Evolutionary conservation across 1,140 invertebrate species (phyloP).

Genomic region (Apolygus lucorum): DNA sequence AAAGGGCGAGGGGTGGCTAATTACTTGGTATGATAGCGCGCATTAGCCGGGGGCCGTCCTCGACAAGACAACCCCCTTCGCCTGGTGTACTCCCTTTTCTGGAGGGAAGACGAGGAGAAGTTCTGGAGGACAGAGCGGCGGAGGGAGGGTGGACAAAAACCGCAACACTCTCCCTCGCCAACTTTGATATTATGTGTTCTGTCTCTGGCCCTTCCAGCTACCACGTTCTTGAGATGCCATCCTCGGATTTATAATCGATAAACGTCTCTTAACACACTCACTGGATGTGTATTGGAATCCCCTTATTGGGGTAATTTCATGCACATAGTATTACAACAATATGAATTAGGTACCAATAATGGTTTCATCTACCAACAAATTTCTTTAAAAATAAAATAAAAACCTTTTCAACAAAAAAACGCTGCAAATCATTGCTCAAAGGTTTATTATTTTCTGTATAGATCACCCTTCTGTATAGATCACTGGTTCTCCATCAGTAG

Average conservation of each 20-base stretch:
- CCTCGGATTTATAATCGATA: neutral
- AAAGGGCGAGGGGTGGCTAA: neutral
- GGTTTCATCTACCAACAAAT: no score
- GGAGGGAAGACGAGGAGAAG: neutral
- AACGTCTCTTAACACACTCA: neutral
- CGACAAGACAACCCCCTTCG: slow-evolving; percentile 6
- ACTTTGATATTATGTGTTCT: slow-evolving; percentile 21
- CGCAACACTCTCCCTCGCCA: slow-evolving; percentile 11
- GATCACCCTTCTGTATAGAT: no score
- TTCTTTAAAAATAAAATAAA: no score
- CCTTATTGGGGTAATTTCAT: no score
- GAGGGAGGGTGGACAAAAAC: neutral
- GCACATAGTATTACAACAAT: no score
- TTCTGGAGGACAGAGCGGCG: neutral
- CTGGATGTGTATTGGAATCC: no score
- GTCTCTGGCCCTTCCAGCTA: slow-evolving; percentile 3
- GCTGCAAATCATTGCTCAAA: no score
- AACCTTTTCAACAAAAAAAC: no score
- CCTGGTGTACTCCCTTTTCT: neutral
- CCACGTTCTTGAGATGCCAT: neutral
- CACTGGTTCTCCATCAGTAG: no score
- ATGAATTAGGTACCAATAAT: no score
- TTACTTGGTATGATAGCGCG: slow-evolving; percentile 22
- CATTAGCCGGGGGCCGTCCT: slow-evolving; percentile 18
- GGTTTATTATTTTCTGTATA: no score